These are phyloP conservation scores for Scomber colias DNA, from an alignment of 2,113 vertebrate genomes.

Conservation along the genomic window DNA sequence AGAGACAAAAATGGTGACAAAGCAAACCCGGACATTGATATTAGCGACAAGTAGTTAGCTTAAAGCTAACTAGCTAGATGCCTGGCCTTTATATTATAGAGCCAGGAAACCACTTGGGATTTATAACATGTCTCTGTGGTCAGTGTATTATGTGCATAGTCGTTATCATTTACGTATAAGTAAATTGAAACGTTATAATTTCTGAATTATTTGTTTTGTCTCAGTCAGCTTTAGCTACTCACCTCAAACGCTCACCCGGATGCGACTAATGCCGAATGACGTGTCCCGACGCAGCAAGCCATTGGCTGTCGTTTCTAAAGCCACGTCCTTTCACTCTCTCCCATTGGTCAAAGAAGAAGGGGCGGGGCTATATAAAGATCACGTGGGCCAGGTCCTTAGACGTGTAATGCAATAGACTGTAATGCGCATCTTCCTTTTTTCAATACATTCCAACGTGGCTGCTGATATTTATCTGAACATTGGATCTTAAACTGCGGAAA, in stretches of 20 bases:
- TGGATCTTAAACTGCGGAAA: too few relatives aligned
- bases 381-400: slow-evolving; percentile 38
- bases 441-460: slow-evolving; percentile 63
- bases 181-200: slow-evolving; percentile 9
- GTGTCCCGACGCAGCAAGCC: slow-evolving; percentile 35
- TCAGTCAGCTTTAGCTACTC: slow-evolving; percentile 61
- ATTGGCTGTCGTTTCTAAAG: slow-evolving; percentile 59
- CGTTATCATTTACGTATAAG: fast-evolving
- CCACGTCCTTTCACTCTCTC: slow-evolving; percentile 10
- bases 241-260: slow-evolving; percentile 75
- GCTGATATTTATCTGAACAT: too few relatives aligned
- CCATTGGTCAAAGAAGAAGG: slow-evolving; percentile 48
- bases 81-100: slow-evolving; percentile 2
- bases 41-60: slow-evolving; percentile 55
- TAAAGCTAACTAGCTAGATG: slow-evolving; percentile 65
- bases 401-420: too few relatives aligned
- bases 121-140: neutral
- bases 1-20: slow-evolving; percentile 11
- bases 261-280: slow-evolving; percentile 54
- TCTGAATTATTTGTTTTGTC: slow-evolving; percentile 36
- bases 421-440: neutral
- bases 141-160: neutral
- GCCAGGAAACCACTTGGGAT: neutral
- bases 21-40: slow-evolving; percentile 58
- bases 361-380: neutral